A percentile compares a stretch with the other conserved stretches of the same genome.
These are phyloP conservation scores for Ormyrus rosae DNA, from an alignment of 2,888 invertebrate species.

Conservation along the genomic window DNA sequence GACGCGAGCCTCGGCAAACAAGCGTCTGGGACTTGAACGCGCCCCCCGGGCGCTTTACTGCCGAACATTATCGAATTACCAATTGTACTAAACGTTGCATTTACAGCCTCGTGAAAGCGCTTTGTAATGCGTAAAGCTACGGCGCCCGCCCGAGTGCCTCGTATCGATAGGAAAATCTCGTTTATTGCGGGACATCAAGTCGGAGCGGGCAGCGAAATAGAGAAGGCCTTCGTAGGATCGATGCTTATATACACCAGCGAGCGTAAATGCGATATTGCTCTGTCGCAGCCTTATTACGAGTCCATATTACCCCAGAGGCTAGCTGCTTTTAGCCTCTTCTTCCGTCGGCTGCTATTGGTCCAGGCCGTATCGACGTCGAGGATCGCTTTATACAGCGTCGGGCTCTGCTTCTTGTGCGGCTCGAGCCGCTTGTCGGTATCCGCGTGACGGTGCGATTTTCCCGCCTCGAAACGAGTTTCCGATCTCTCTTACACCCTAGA, in stretches of 20 bases:
- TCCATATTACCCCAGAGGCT: slow-evolving; percentile 59
- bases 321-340: neutral
- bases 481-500: too few species aligned
- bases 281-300: slow-evolving; percentile 63
- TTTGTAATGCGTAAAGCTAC: slow-evolving; percentile 34
- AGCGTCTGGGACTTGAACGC: too few species aligned
- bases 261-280: slow-evolving; percentile 65
- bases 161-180: slow-evolving; percentile 60
- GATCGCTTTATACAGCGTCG: neutral
- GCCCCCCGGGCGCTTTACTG: too few species aligned
- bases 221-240: slow-evolving; percentile 48
- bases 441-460: neutral
- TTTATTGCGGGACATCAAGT: slow-evolving; percentile 63
- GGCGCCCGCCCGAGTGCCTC: neutral
- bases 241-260: slow-evolving; percentile 59
- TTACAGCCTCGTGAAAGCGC: slow-evolving; percentile 21
- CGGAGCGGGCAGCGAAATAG: slow-evolving; percentile 42
- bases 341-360: too few species aligned
- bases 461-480: neutral
- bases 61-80: slow-evolving; percentile 28
- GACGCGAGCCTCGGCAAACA: too few species aligned
- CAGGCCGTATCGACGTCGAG: too few species aligned
- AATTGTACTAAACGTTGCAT: slow-evolving; percentile 30
- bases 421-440: too few species aligned
- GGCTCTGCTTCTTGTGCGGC: neutral